These are phyloP conservation scores for Pheucticus melanocephalus DNA, from an alignment of 2,113 vertebrate genomes.

Conservation along the genomic window DNA sequence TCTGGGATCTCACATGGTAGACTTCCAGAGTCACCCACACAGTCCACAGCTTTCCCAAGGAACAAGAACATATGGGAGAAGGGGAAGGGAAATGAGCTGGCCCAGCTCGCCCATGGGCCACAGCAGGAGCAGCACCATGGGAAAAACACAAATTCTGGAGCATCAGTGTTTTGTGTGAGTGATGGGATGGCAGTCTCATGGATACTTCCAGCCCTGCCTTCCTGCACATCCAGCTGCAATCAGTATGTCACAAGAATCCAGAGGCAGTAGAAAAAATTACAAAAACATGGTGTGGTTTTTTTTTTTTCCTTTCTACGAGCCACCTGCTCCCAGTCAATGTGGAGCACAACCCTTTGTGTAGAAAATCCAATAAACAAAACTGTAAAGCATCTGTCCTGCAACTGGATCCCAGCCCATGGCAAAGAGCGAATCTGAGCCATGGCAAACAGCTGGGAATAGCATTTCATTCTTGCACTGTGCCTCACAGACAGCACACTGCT, in stretches of 20 bases:
- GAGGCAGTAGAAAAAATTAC: not conserved
- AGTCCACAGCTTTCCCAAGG: not conserved
- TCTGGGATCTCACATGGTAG: not conserved
- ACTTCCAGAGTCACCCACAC: not conserved
- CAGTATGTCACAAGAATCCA: not conserved
- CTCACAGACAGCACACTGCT: not conserved
- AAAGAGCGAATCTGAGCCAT: not conserved
- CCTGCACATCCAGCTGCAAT: not conserved
- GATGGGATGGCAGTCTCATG: not conserved
- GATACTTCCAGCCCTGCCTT: not conserved
- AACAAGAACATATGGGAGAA: not conserved
- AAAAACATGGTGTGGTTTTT: not conserved
- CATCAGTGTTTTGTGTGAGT: not conserved
- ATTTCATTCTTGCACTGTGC: not conserved
- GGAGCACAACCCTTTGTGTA: not conserved
- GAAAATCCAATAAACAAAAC: conserved; percentile 44
- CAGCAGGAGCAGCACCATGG: accelerated
- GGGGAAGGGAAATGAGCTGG: not conserved
- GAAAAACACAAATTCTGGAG: not conserved
- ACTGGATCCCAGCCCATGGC: conserved; percentile 35
- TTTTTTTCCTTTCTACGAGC: not conserved
- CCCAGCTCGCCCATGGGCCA: accelerated
- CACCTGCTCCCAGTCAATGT: conserved; percentile 39
- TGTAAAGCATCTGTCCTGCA: conserved; percentile 49
- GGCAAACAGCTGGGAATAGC: conserved; percentile 17